Evolutionary conservation across 1,140 invertebrate genomes (phyloP), one percentile per base, ranked within the genome.

Genomic region (Aradophagus sp.): DNA sequence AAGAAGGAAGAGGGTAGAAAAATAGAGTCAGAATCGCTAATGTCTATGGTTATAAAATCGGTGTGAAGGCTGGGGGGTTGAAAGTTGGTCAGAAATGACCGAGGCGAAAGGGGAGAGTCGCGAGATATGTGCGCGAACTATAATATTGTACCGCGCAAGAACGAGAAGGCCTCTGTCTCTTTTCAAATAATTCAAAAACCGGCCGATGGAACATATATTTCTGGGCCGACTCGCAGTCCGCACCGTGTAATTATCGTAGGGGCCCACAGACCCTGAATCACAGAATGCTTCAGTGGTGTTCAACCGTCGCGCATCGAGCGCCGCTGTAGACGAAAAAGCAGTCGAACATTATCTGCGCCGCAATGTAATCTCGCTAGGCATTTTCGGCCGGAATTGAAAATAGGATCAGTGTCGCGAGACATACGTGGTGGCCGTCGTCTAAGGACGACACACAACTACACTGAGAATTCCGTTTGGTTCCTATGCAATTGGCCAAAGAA

Each of bases 141-240:
- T 84, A 85, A 85, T 85, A 84, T 84, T 80, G 79, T 74, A 77
- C 63, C 67, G 61, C 63, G 65, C 38, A 35, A 55, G 50, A 59
- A 65, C 47, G 61, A 65, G 48, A 66, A 77, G 80, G 76, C 68
- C 69, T 78, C 83, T 81, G 81, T 86, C 84, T 86, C 84, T 86
- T 86, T 86, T 86, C 84, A 84, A 86, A 86, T 86, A 86, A 85
- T 85, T 86, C 82, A 85, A 84, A 86, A 84, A 84, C 79, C 77
- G 78, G 78, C 82, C 83, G 83, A 86, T 86, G 82, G 83, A 85
- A 85, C 82, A 85, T 85, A 84, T 84, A 85, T 86, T 84, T 82
- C 82, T 83, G 79, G 76, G 77, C 78, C 73, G 76, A 69, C 79
- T 79, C 77, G 77, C 77, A 78, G 76, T 77, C 75, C 76, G 77